Percentiles rank a stretch among this genome's conserved stretches.
These are phyloP conservation scores for Sceloporus undulatus DNA, from an alignment of 2,113 vertebrate genomes.

Conservation along the genomic window DNA sequence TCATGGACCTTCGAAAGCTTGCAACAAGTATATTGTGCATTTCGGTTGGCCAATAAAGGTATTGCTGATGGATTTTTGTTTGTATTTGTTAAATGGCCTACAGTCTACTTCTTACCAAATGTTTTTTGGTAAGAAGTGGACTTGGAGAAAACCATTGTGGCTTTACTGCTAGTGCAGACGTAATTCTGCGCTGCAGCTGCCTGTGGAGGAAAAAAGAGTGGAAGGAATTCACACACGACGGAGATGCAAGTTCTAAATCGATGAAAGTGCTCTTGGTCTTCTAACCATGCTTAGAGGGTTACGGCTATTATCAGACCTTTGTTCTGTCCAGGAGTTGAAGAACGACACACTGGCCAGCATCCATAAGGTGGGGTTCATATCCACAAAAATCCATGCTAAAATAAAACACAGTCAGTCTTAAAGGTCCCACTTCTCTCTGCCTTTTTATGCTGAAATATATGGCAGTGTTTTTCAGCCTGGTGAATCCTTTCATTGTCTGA, in stretches of 20 bases:
- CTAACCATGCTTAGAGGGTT: background rate
- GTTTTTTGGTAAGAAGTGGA: no score
- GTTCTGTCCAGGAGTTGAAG: background rate
- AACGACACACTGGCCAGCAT: background rate
- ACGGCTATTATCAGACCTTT: background rate
- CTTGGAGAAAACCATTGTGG: background rate
- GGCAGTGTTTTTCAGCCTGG: background rate
- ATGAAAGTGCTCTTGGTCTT: background rate
- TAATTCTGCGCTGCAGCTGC: background rate
- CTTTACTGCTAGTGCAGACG: background rate
- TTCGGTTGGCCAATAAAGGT: no score
- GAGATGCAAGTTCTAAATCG: background rate
- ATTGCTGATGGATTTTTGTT: no score
- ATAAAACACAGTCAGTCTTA: no score
- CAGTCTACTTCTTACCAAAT: no score
- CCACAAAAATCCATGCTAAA: no score
- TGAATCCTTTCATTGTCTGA: background rate
- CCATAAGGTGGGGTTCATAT: no score
- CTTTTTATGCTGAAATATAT: background rate
- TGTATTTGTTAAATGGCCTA: no score
- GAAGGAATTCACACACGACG: background rate
- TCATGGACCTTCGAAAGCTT: no score
- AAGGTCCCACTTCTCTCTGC: no score
- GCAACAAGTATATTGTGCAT: no score
- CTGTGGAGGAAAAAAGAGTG: background rate